Evolutionary conservation across 2,797 vertebrate species (phyloP).

Genomic region (Kryptopterus vitreolus): DNA sequence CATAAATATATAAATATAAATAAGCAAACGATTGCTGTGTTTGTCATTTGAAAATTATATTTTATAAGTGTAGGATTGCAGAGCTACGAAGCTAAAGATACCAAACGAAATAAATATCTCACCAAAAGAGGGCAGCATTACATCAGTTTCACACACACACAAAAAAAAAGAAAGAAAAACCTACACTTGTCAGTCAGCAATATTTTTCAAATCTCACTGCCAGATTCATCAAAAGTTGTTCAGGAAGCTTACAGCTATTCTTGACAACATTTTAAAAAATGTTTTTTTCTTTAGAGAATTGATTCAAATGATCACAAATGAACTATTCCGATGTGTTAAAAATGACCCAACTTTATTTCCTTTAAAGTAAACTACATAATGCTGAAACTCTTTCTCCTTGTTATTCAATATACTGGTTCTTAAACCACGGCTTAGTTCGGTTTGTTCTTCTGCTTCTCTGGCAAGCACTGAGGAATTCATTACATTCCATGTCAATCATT

Average conservation of each 20-base stretch:
- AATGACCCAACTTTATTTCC: neutral
- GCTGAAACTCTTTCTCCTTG: constrained; percentile 18
- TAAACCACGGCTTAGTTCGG: constrained; percentile 40
- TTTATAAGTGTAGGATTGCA: neutral
- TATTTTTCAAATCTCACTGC: constrained; percentile 46
- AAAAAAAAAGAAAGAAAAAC: neutral
- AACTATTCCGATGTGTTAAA: neutral
- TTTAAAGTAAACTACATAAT: constrained; percentile 24
- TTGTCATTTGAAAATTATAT: neutral
- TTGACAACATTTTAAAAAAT: neutral
- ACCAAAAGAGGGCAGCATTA: constrained; percentile 75
- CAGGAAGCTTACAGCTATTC: constrained; percentile 45
- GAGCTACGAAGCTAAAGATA: neutral
- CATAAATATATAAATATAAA: no score
- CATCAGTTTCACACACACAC: constrained; percentile 51
- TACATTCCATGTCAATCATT: constrained; percentile 34
- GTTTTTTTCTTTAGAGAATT: neutral
- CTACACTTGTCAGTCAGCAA: constrained; percentile 8
- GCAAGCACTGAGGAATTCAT: constrained; percentile 17
- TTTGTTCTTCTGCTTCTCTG: constrained; percentile 14
- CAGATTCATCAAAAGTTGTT: constrained; percentile 16
- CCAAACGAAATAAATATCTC: constrained; percentile 3
- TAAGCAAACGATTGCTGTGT: neutral
- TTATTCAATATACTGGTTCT: constrained; percentile 44
- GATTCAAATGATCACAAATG: neutral